Conservation (phyloP, 2,113 vertebrate genomes). For the Lepus europaeus region DNA sequence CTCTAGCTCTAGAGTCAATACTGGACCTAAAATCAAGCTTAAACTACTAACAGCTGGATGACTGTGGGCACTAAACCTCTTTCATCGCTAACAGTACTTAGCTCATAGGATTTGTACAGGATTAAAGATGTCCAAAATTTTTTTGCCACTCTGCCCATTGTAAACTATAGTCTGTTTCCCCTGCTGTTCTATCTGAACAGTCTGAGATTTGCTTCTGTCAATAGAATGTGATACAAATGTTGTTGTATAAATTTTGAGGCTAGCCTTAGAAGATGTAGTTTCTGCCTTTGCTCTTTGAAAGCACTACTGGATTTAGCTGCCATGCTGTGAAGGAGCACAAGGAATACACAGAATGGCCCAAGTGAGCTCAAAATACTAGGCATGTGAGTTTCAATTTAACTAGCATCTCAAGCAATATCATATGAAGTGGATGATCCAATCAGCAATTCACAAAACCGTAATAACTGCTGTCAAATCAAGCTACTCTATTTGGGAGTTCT, state of each 20-base stretch:
- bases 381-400: not conserved
- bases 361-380: not conserved
- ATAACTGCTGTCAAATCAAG: not conserved
- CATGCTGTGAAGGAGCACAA: not conserved
- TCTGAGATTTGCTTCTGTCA: not conserved
- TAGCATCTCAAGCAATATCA: not conserved
- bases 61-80: not conserved
- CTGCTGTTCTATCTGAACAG: not conserved
- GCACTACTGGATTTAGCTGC: not conserved
- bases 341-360: not conserved
- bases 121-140: not conserved
- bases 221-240: not conserved
- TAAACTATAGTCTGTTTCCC: not conserved
- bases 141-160: not conserved
- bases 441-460: not conserved
- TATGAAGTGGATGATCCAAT: not conserved
- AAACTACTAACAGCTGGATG: not conserved
- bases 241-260: not conserved
- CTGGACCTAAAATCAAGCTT: not conserved
- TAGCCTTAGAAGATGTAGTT: not conserved
- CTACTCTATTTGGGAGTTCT: not conserved
- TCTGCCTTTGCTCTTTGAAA: slow-evolving; percentile 21
- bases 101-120: not conserved
- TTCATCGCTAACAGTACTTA: not conserved
- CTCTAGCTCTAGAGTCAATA: not conserved